These are phyloP conservation scores for Diadophis punctatus DNA, from an alignment of 2,113 vertebrate genomes.

Conservation along the genomic window DNA sequence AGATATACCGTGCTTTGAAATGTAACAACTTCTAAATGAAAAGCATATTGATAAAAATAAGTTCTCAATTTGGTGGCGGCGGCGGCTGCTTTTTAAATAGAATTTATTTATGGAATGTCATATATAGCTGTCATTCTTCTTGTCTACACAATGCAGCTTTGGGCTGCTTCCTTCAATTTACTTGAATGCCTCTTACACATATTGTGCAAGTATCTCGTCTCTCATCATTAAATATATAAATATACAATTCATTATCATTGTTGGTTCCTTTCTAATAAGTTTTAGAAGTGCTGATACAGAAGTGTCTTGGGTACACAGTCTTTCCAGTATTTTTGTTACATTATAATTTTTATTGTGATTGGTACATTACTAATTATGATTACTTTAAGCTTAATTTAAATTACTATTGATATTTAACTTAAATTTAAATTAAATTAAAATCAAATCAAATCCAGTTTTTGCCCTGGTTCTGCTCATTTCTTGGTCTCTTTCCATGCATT, in stretches of 20 bases:
- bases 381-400: background rate
- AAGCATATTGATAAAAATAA: background rate
- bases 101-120: too few species aligned
- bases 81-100: background rate
- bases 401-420: background rate
- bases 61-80: background rate
- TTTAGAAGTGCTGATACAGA: too few species aligned
- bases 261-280: too few species aligned
- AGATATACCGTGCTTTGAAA: background rate
- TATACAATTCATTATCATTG: too few species aligned
- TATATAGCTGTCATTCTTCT: too few species aligned
- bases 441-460: background rate
- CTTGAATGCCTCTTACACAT: too few species aligned
- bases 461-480: background rate
- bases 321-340: too few species aligned
- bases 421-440: background rate
- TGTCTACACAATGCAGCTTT: too few species aligned
- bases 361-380: background rate
- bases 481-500: background rate
- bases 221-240: too few species aligned
- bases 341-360: background rate
- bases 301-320: too few species aligned
- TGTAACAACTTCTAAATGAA: background rate
- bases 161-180: too few species aligned
- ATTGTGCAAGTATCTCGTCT: too few species aligned